phyloP scores from a whole-genome alignment of 1,140 invertebrate genomes.

The Seison nebaliae region DNA sequence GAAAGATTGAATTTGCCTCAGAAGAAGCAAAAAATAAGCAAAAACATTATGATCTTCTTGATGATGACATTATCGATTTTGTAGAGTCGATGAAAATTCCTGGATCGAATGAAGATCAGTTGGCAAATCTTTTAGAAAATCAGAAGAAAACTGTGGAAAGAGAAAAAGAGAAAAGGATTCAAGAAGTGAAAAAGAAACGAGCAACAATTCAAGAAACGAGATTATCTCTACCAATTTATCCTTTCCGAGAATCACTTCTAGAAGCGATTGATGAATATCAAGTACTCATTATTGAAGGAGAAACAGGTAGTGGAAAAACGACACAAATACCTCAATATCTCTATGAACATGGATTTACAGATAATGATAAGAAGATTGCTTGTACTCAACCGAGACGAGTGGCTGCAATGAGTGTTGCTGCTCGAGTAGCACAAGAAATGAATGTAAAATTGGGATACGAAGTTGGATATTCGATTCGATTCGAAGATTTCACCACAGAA shows the following conservation, averaged over 20 bases:
- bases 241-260: slow-evolving; percentile 62
- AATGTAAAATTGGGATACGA: slow-evolving; percentile 39
- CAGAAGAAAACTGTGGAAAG: slow-evolving; percentile 21
- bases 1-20: slow-evolving; percentile 66
- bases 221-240: slow-evolving; percentile 69
- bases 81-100: slow-evolving; percentile 67
- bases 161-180: slow-evolving; percentile 32
- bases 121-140: slow-evolving; percentile 8
- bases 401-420: slow-evolving; percentile 50
- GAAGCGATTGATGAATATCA: slow-evolving; percentile 62
- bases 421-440: slow-evolving; percentile 45
- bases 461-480: slow-evolving; percentile 48
- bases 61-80: slow-evolving; percentile 87
- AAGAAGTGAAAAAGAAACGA: slow-evolving; percentile 45
- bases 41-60: slow-evolving; percentile 64
- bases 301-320: slow-evolving; percentile 83
- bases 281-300: slow-evolving; percentile 76
- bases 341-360: slow-evolving; percentile 41
- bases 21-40: slow-evolving; percentile 45
- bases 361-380: slow-evolving; percentile 47
- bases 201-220: slow-evolving; percentile 71
- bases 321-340: slow-evolving; percentile 95
- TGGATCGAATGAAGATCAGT: slow-evolving; percentile 33
- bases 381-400: slow-evolving; percentile 49
- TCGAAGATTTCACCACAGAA: slow-evolving; percentile 50